A percentile compares a stretch with the other conserved stretches of the same genome.
These are phyloP conservation scores for Hippolais icterina DNA, from an alignment of 2,113 vertebrate genomes.

Conservation along the genomic window DNA sequence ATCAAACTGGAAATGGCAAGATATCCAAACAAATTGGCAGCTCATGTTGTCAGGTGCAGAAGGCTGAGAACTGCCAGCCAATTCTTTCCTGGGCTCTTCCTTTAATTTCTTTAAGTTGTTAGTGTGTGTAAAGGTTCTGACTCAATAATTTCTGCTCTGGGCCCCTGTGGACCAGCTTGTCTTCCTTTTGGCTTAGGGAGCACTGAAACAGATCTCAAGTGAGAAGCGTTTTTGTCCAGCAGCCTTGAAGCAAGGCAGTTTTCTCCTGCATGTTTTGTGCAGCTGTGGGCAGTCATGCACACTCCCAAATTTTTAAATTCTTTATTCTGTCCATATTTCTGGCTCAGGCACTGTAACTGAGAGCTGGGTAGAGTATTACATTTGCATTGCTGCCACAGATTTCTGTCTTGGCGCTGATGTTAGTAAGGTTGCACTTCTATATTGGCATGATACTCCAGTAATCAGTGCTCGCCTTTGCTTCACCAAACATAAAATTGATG, in stretches of 20 bases:
- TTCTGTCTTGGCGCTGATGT: background rate
- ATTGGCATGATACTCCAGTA: background rate
- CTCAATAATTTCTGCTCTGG: background rate
- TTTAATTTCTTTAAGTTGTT: background rate
- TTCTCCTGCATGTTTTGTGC: background rate
- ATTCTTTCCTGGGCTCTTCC: background rate
- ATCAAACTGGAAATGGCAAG: constrained; percentile 18
- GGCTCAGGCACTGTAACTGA: background rate
- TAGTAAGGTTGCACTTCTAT: background rate
- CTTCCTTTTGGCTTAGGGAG: background rate
- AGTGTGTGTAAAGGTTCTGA: background rate
- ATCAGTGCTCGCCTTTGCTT: background rate
- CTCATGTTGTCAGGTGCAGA: constrained; percentile 27
- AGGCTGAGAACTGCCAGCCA: background rate
- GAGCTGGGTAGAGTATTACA: background rate
- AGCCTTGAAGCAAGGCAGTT: background rate
- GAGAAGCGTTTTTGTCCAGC: background rate
- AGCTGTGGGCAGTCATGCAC: background rate
- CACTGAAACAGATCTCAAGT: background rate
- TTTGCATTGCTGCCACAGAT: background rate
- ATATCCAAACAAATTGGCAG: background rate
- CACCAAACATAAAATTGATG: background rate
- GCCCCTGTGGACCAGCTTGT: background rate
- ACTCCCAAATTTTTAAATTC: background rate
- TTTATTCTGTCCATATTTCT: background rate